Evolutionary conservation across 2,888 invertebrate species (phyloP), one percentile per base, ranked within the genome.

Genomic region (Carabus problematicus): DNA sequence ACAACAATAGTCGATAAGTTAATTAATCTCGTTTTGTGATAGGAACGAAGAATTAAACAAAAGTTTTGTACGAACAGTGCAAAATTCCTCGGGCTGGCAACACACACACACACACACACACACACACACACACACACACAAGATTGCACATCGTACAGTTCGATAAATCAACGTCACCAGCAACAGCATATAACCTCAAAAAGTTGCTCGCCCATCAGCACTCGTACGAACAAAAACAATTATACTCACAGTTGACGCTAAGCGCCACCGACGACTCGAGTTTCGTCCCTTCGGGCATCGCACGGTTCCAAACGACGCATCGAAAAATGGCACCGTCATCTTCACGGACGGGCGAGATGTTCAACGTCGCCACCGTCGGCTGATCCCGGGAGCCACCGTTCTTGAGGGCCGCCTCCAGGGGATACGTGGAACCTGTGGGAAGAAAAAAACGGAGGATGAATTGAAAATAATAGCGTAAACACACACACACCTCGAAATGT

Each of bases 291-390:
- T 91, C 90, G 0, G 89, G 87, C 88, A 96, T 91, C 73, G 95
- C 96, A 56, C 95, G 85, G 84, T 96, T 96, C 86, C 92, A 91
- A 62, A 96, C 95, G 72, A 92, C 91, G 81, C 96, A 96, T 70
- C 91, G 88, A 83, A 91, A 95, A 62, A 87, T 85, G 70, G 93
- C 91, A 8, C 91, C 90, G 78, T 96, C 95, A 80, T 96, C 95
- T 72, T 93, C 92, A 72, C 92, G 89, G 40, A 87, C 87, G 3
- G 96, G 95, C 71, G 87, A 88, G 74, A 96, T 83, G 39, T 88
- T 84, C 60, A 95, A 84, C 8, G 92, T 91, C 3, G 91, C 90
- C 60, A 89, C 88, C 12, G 93, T 92, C 18, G 92, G 88, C 75
- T 89, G 89, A 73, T 90, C 89, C 72, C 91, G 86, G 12, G 90